Base-by-base conservation (phyloP, 2,113 vertebrate species). In the Fregata magnificens region DNA sequence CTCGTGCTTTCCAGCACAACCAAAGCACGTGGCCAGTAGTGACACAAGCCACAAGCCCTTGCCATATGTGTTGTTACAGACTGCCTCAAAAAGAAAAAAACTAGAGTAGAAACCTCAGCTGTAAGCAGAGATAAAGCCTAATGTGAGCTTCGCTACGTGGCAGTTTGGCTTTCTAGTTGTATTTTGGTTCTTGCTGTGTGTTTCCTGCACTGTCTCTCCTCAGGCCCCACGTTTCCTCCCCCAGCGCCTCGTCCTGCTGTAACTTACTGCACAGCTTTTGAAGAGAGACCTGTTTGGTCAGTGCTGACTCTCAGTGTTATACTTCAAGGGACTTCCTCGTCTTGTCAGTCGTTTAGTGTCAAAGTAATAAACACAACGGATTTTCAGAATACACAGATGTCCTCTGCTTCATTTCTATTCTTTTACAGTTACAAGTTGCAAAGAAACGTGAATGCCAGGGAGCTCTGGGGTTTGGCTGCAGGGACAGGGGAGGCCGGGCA, bases 311-410 rank as follows among this genome's bases (percentile, higher is more conserved):
- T 83, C 1, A 0, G n/a, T 84, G 83, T 93, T 70, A 32, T 5
- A 42, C 42, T 44, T 76, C 42, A 53, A n/a, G 28, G 56, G 34
- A 55, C 56, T n/a, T 79, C 36, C 49, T 61, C 72, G 24, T 76
- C 55, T 83, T 73, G 84, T 79, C 56, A 50, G 50, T 69, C 36
- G 40, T 86, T n/a, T 91, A 82, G 82, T 15, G 28, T 79, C 59
- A 32, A 77, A 69, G 25, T 66, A 97, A 97, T 96, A 97, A 97
- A 97, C 28, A 14, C 0, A 0, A 45, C 1, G 4, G 26, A 38
- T 96, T 97, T 96, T 82, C 85, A 95, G 82, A 88, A 91, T 17
- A 34, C 7, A 11, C n/a, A 49, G 38, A 19, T 11, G 25, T 77
- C 58, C 40, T 78, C n/a, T 55, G 53, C 74, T 94, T 90, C 7